These are phyloP conservation scores for honey bee (Apis mellifera) DNA, from an alignment of 1,140 invertebrate species.

Conservation along the genomic window Amel_HAv3.1 CM009931.2:14981501-14982000, in stretches of 20 bases:
- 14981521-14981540: slow-evolving; percentile 70
- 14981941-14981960: neutral
- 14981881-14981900: neutral
- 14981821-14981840: slow-evolving; percentile 80
- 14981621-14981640: slow-evolving; percentile 69
- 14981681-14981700: slow-evolving; percentile 69
- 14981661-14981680: neutral
- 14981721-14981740: slow-evolving; percentile 68
- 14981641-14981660: neutral
- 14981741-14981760: slow-evolving; percentile 64
- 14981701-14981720: slow-evolving; percentile 78
- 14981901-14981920: neutral
- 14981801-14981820: slow-evolving; percentile 82
- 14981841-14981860: slow-evolving; percentile 79
- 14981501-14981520: slow-evolving; percentile 1
- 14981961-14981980: neutral
- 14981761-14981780: slow-evolving; percentile 65
- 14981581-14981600: slow-evolving; percentile 92
- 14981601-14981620: slow-evolving; percentile 87
- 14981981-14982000: neutral
- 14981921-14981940: neutral
- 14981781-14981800: slow-evolving; percentile 79
- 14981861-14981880: slow-evolving; percentile 74
- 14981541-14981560: slow-evolving; percentile 91
- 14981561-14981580: slow-evolving; percentile 95